Conservation (phyloP, 2,113 vertebrate genomes). For the Actenoides hombroni region DNA sequence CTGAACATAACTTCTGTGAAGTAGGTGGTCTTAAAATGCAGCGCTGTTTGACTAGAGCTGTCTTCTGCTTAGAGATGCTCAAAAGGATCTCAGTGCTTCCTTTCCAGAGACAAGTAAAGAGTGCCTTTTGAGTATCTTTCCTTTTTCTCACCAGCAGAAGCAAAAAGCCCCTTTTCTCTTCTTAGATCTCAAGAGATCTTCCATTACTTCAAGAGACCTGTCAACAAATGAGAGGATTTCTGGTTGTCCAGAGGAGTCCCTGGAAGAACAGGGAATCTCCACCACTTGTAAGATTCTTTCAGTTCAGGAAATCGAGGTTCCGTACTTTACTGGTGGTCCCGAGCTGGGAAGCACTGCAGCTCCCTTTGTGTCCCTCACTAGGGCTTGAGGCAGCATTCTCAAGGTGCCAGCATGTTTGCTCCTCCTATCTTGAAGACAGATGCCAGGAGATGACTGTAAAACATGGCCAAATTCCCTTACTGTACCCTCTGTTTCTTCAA, state of each 20-base stretch:
- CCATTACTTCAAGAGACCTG: background rate
- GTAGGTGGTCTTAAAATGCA: background rate
- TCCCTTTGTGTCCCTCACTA: background rate
- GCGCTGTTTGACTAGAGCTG: background rate
- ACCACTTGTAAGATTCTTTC: background rate
- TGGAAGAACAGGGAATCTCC: background rate
- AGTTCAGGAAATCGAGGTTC: background rate
- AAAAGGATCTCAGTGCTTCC: background rate
- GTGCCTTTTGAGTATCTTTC: background rate
- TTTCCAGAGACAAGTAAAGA: background rate
- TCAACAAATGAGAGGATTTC: background rate
- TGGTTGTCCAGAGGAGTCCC: background rate
- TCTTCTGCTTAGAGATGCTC: background rate
- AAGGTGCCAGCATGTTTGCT: background rate
- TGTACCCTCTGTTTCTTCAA: background rate
- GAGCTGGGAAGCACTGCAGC: fast-evolving
- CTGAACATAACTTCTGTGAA: constrained; percentile 17
- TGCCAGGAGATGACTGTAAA: background rate
- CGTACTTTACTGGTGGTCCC: background rate
- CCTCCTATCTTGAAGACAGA: background rate
- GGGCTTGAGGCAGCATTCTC: background rate
- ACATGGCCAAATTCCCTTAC: background rate
- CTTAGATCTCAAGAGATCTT: background rate
- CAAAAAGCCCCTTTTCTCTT: background rate
- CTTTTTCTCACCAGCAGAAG: background rate